A percentile compares a stretch with the other conserved stretches of the same genome.
These are phyloP conservation scores for Synanthedon formicaeformis DNA, from an alignment of 2,888 invertebrate species.

Conservation along the genomic window DNA sequence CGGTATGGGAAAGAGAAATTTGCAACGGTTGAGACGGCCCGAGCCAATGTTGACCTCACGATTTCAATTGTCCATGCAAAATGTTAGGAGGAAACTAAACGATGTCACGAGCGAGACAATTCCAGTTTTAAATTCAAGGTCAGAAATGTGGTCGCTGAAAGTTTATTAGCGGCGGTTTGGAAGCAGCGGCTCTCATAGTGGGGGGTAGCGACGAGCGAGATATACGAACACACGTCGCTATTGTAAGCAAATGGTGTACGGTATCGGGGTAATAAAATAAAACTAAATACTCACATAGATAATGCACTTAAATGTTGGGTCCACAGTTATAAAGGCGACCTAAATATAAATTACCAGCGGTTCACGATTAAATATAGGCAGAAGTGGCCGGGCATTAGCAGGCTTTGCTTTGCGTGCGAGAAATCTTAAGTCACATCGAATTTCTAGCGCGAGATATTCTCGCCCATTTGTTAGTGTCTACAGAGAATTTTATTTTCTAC, in stretches of 20 bases:
- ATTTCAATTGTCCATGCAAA: conserved; percentile 68
- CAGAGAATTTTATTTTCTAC: background rate
- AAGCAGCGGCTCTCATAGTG: background rate
- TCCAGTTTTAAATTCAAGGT: conserved; percentile 63
- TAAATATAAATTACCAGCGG: background rate
- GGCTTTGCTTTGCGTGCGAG: background rate
- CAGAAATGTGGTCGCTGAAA: conserved; percentile 46
- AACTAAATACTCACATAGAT: background rate
- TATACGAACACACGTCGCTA: conserved; percentile 5
- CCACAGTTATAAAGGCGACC: background rate
- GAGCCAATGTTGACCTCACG: conserved; percentile 66
- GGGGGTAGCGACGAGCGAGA: conserved; percentile 1
- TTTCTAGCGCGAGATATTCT: background rate
- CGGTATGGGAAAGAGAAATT: conserved; percentile 66
- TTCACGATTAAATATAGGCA: background rate
- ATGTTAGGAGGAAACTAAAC: conserved; percentile 61
- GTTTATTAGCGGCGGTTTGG: conserved; percentile 12
- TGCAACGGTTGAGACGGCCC: conserved; percentile 51
- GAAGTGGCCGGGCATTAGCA: background rate
- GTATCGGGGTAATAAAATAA: background rate
- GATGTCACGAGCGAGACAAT: conserved; percentile 62
- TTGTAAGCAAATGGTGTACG: conserved; percentile 9
- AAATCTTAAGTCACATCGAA: background rate
- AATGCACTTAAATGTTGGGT: background rate
- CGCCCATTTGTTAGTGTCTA: background rate